Conservation (phyloP, 2,113 vertebrate genomes). For the Mastomys natalensis region DNA sequence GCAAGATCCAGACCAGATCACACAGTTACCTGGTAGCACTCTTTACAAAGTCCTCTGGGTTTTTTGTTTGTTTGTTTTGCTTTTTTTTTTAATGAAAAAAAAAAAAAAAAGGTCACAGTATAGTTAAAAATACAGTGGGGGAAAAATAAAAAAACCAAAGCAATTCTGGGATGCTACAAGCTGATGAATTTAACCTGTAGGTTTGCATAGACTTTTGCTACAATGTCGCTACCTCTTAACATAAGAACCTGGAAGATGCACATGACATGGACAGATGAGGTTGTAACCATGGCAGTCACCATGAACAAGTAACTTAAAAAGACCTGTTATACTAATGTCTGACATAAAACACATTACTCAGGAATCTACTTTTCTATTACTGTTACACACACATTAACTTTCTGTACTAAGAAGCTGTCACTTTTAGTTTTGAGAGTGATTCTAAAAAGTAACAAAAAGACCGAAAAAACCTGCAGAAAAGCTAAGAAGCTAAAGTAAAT, state of each 20-base stretch:
- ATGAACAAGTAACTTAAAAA: not conserved
- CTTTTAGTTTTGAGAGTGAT: constrained; percentile 49
- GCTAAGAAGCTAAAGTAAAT: constrained; percentile 62
- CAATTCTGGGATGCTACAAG: not conserved
- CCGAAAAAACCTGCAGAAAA: constrained; percentile 38
- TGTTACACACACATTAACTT: not conserved
- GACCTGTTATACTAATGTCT: not conserved
- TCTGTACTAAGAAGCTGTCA: not conserved
- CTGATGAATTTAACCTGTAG: not conserved
- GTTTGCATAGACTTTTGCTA: not conserved
- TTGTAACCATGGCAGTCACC: not conserved
- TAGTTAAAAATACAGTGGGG: not conserved
- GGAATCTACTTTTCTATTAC: not conserved
- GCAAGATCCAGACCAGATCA: not conserved
- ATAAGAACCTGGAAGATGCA: constrained; percentile 40
- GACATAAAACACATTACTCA: not conserved
- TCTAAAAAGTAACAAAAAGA: constrained; percentile 26
- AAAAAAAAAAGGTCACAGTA: not conserved
- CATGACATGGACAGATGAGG: not conserved
- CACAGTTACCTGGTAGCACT: not conserved
- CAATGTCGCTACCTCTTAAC: not conserved
- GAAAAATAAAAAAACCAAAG: not conserved
- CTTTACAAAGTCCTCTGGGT: not conserved
- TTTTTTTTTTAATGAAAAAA: not conserved
- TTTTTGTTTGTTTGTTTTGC: too few relatives aligned